Evolutionary conservation across 2,113 vertebrate species (phyloP).

Genomic region (Lophura nycthemera): DNA sequence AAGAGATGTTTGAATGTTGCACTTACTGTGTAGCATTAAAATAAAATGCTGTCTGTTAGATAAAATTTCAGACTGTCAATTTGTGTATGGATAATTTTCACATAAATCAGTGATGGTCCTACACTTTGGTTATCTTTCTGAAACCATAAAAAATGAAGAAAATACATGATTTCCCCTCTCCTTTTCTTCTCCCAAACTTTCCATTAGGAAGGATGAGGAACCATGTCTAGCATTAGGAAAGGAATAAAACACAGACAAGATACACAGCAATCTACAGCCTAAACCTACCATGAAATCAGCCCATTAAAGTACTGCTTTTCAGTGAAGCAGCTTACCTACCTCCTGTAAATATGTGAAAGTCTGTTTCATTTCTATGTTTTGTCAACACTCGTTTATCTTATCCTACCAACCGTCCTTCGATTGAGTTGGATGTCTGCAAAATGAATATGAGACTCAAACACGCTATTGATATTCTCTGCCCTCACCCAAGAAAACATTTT

Average conservation of each 20-base stretch:
- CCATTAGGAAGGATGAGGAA: not conserved
- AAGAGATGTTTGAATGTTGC: not conserved
- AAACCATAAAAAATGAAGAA: slow-evolving; percentile 1
- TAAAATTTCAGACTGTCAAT: not conserved
- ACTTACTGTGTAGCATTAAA: not conserved
- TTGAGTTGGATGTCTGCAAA: slow-evolving; percentile 22
- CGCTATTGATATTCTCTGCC: slow-evolving; percentile 51
- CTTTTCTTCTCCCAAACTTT: not conserved
- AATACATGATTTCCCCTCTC: not conserved
- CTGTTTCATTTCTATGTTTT: slow-evolving; percentile 42
- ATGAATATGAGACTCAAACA: not conserved
- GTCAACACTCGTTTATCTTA: slow-evolving; percentile 60
- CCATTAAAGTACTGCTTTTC: slow-evolving; percentile 5
- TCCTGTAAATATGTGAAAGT: slow-evolving; percentile 38
- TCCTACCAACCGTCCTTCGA: slow-evolving; percentile 50
- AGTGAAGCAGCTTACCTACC: slow-evolving; percentile 61
- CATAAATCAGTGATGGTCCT: not conserved
- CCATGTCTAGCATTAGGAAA: not conserved
- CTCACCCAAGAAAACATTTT: slow-evolving; percentile 33
- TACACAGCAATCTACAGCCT: slow-evolving; percentile 19
- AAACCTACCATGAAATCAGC: slow-evolving; percentile 37
- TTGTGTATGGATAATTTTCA: not conserved
- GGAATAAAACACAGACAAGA: slow-evolving; percentile 12
- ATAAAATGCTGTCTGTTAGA: not conserved
- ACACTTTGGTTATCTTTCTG: not conserved